Percentiles rank a stretch among this genome's conserved stretches.
These are phyloP conservation scores for Aurelia aurita complex sp. Pacific DNA, from an alignment of 30 jellyfish, hydroid and myxozoan species.

Conservation along the genomic window DNA sequence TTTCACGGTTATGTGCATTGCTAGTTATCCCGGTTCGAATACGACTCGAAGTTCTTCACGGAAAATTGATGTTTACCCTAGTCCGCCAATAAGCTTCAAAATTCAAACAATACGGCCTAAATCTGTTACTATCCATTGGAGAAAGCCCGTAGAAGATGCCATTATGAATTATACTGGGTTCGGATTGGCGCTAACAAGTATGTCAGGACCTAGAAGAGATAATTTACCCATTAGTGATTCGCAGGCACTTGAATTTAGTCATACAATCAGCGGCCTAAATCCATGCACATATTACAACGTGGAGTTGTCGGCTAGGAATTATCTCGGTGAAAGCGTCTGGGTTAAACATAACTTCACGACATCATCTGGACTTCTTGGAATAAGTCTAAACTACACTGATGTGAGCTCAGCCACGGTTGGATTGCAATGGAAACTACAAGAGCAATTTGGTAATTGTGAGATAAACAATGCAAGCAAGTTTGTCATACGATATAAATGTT, in stretches of 20 bases:
- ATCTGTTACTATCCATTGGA: constrained; percentile 32
- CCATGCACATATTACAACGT: constrained; percentile 41
- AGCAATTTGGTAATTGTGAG: constrained; percentile 26
- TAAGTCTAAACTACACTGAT: background rate
- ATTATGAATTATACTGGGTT: constrained; percentile 42
- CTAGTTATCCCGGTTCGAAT: constrained; percentile 55
- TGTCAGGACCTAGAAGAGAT: constrained; percentile 14
- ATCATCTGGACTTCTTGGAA: constrained; percentile 41
- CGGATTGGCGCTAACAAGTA: constrained; percentile 30
- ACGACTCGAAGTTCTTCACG: background rate
- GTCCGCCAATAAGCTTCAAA: constrained; percentile 18
- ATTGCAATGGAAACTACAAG: constrained; percentile 12
- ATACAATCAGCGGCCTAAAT: background rate
- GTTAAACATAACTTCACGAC: constrained; percentile 44
- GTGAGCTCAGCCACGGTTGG: constrained; percentile 21
- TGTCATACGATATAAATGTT: constrained; percentile 12
- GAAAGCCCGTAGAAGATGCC: constrained; percentile 19
- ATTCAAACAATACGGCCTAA: constrained; percentile 1
- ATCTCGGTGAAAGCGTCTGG: constrained; percentile 49
- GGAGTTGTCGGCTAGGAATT: constrained; percentile 18
- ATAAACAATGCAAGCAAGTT: constrained; percentile 29
- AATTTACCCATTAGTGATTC: background rate
- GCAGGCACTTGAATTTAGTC: background rate
- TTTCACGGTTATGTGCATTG: constrained; percentile 17
- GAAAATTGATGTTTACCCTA: constrained; percentile 26